A percentile compares a stretch with the other conserved stretches of the same genome.
Evolutionary conservation across 2,888 invertebrate genomes (phyloP).

Genomic region (Diabrotica balteata): DNA sequence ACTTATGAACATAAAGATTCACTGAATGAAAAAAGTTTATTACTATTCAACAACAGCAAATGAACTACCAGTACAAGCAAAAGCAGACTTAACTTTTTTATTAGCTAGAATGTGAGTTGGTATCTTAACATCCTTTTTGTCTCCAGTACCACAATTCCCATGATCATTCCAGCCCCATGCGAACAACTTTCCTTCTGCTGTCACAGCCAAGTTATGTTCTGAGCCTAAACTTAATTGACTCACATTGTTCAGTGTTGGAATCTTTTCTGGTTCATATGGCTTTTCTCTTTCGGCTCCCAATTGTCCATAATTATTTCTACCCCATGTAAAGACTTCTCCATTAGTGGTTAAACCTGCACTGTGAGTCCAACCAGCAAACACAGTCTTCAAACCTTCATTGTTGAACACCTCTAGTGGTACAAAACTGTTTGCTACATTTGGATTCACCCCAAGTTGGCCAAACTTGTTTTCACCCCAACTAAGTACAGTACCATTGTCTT

Average conservation of each 20-base stretch:
- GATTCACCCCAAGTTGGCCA: conserved; percentile 75
- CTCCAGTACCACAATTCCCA: conserved; percentile 80
- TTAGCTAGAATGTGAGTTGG: conserved; percentile 59
- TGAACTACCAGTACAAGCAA: conserved; percentile 64
- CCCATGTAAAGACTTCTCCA: conserved; percentile 76
- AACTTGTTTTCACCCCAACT: conserved; percentile 86
- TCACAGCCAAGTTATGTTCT: conserved; percentile 78
- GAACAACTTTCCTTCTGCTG: conserved; percentile 70
- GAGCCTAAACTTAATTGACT: conserved; percentile 74
- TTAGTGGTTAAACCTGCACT: conserved; percentile 69
- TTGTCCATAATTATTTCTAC: conserved; percentile 83
- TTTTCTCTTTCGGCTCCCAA: conserved; percentile 65
- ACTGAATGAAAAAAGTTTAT: conserved; percentile 41
- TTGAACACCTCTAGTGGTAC: conserved; percentile 66
- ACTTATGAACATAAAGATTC: conserved; percentile 52
- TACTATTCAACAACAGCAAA: conserved; percentile 62
- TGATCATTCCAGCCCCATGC: conserved; percentile 94
- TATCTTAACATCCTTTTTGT: conserved; percentile 58
- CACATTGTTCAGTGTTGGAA: conserved; percentile 63
- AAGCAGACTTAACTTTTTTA: conserved; percentile 55
- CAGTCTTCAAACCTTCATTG: conserved; percentile 64
- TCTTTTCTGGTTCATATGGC: conserved; percentile 60
- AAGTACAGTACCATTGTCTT: conserved; percentile 67
- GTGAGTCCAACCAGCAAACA: conserved; percentile 83
- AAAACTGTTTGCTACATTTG: conserved; percentile 63